A percentile compares a stretch with the other conserved stretches of the same genome.
These are phyloP conservation scores for Eledone cirrhosa DNA, from an alignment of 2,888 invertebrate species.

Conservation along the genomic window DNA sequence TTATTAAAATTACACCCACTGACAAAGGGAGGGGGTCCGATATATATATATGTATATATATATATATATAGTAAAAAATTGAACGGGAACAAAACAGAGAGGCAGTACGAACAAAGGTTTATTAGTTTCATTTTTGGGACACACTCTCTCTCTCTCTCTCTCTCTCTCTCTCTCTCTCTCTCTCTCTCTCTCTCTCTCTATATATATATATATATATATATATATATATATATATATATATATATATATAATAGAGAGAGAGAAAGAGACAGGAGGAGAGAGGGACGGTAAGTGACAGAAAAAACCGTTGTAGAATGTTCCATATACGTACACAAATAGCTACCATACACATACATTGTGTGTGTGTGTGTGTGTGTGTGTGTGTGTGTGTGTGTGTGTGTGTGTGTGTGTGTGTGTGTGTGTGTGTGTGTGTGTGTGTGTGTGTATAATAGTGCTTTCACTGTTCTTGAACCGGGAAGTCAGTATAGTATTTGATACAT, in stretches of 20 bases:
- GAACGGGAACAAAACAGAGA: too few relatives aligned
- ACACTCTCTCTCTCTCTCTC: neutral
- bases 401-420: too few relatives aligned
- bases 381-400: neutral
- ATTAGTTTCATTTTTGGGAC: neutral
- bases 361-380: neutral
- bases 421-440: too few relatives aligned
- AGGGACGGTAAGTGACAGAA: neutral
- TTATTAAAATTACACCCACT: neutral
- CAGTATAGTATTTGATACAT: too few relatives aligned
- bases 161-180: neutral
- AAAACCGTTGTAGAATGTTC: too few relatives aligned
- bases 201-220: neutral
- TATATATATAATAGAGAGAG: neutral
- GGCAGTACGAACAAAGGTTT: too few relatives aligned
- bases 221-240: neutral
- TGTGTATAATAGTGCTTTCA: too few relatives aligned
- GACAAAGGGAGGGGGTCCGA: neutral
- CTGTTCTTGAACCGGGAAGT: too few relatives aligned
- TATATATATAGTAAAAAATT: neutral
- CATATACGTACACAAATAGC: neutral
- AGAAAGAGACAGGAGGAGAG: neutral
- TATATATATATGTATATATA: neutral
- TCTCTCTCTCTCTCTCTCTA: neutral
- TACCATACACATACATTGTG: too few relatives aligned